Evolutionary conservation across 1,140 invertebrate species (phyloP).

Genomic region (Tribolium madens): DNA sequence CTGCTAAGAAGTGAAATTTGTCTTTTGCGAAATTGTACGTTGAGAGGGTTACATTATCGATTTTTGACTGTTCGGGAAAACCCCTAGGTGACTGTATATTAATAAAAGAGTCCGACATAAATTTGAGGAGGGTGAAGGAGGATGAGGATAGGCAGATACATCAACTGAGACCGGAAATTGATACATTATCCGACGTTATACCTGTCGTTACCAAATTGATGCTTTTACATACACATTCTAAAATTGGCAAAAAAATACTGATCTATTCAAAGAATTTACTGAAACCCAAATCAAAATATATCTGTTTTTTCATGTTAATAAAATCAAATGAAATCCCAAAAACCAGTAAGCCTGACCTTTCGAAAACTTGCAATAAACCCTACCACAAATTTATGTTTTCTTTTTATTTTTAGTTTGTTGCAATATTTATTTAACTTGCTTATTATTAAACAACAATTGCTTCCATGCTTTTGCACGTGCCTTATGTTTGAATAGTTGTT

Average conservation of each 20-base stretch:
- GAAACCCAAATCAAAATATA: no score
- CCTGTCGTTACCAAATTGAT: not conserved
- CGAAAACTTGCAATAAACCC: no score
- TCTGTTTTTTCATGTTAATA: no score
- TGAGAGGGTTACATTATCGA: not conserved
- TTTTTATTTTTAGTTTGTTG: no score
- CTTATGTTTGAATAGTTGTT: no score
- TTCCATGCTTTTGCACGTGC: no score
- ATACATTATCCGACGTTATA: slow-evolving; percentile 9
- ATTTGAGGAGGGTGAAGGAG: slow-evolving; percentile 7
- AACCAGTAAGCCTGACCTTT: no score
- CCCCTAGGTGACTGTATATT: slow-evolving; percentile 11
- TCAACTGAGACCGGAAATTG: not conserved
- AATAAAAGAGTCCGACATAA: slow-evolving; percentile 16
- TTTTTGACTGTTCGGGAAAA: not conserved
- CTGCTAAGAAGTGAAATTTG: not conserved
- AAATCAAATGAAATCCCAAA: no score
- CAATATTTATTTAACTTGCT: no score
- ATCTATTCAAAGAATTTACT: no score
- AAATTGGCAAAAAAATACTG: not conserved
- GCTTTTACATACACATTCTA: not conserved
- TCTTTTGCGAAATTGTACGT: not conserved
- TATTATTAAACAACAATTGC: no score
- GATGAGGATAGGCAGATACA: slow-evolving; percentile 3
- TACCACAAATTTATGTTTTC: no score